Percentiles rank a stretch among this genome's conserved stretches.
Evolutionary conservation across 2,113 vertebrate genomes (phyloP).

Genomic region (Microtus ochrogaster): DNA sequence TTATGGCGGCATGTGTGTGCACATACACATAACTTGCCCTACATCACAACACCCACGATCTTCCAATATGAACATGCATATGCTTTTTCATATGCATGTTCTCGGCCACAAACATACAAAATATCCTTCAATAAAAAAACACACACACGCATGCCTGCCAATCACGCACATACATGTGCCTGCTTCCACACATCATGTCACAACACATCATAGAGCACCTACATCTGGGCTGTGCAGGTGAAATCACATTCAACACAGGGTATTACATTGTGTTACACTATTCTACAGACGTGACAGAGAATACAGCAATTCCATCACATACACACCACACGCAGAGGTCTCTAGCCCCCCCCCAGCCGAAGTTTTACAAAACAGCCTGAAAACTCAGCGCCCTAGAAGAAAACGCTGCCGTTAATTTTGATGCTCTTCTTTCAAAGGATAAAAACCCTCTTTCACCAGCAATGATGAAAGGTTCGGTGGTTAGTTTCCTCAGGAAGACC

Average conservation of each 20-base stretch:
- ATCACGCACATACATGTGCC: background rate
- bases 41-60: background rate
- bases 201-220: background rate
- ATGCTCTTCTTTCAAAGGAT: conserved; percentile 18
- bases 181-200: background rate
- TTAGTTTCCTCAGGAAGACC: background rate
- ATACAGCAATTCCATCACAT: background rate
- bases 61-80: no score
- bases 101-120: background rate
- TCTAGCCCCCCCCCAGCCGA: background rate
- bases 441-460: background rate
- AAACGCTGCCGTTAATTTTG: background rate
- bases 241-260: no score
- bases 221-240: no score
- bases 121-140: background rate
- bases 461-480: background rate
- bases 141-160: background rate
- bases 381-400: background rate
- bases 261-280: background rate
- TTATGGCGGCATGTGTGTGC: background rate
- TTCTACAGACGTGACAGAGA: background rate
- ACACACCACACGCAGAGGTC: background rate
- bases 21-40: background rate
- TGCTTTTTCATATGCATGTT: background rate
- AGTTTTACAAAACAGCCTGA: background rate